Base-by-base conservation (phyloP, 2,113 vertebrate genomes). In the Plectropomus leopardus region DNA sequence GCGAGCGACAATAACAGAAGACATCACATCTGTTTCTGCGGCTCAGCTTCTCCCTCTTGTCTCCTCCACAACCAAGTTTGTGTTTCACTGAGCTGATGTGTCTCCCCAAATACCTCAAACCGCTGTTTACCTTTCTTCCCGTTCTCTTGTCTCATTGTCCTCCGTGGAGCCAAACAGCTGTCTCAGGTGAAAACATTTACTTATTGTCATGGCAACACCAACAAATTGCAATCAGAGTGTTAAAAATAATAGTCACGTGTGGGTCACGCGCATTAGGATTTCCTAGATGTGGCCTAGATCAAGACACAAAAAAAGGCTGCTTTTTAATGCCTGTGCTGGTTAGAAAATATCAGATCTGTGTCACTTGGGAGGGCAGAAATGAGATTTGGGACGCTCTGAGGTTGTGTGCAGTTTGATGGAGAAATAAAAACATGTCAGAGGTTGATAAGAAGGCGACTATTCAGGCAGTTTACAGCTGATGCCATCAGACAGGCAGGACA, bases 241-340 rank as follows among this genome's bases (percentile, higher is more conserved):
- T 77, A 59, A 76, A 76, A 71, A 79, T 53, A 70, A 21, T 50
- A 51, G 59, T 78, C 24, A 26, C 70, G 53, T 72, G 48, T 76
- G 51, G 66, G 78, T 76, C 57, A 44, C 8, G 61, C 44, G 17
- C 50, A 10, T 23, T 48, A 72, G 57, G 61, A 76, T 85, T 72
- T 71, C 30, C 36, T 10, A 30, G 7, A 67, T 61, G 45, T 45
- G 73, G 26, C 64, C 64, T 59, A 66, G 45, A 75, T 26, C 3
- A 8, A 58, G 26, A 7, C 2, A 28, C 42, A 23, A 7, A 40
- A n/a, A 70, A 47, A 34, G 13, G 9, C 19, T 26, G 50, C 23
- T 44, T 57, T 58, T 34, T 69, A 1, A 48, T 7, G 26, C 4
- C 47, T 2, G 13, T n/a, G 30, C 45, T 57, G 48, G 34, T 48